A percentile compares a stretch with the other conserved stretches of the same genome.
phyloP scores from a whole-genome alignment of 2,113 vertebrate genomes.

The Ellobius talpinus region DNA sequence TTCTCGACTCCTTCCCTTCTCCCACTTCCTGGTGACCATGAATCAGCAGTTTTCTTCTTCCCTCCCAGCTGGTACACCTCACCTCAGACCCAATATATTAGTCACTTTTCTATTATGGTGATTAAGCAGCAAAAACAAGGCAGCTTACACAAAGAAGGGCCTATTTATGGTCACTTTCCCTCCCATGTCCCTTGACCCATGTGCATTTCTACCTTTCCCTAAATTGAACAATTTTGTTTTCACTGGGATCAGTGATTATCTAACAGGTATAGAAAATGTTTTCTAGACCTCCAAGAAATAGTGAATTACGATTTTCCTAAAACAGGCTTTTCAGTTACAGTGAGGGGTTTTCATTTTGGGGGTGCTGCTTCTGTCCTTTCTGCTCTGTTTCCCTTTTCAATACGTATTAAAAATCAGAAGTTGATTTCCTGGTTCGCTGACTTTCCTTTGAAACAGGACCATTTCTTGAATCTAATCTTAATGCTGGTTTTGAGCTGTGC shows the following conservation, averaged over 20 bases:
- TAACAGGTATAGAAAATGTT: neutral
- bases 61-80: no score
- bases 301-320: neutral
- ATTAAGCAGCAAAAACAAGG: neutral
- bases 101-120: neutral
- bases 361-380: neutral
- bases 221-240: neutral
- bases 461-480: constrained; percentile 25
- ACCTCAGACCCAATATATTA: neutral
- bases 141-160: neutral
- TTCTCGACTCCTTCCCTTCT: neutral
- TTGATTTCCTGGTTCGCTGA: neutral
- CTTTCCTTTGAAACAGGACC: neutral
- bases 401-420: neutral
- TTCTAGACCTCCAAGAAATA: neutral
- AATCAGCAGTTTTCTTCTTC: neutral
- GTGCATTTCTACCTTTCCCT: neutral
- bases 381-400: neutral
- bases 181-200: neutral
- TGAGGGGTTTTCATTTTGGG: neutral
- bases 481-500: neutral
- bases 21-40: neutral
- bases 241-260: neutral
- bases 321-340: neutral
- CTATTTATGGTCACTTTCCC: neutral